A percentile compares a stretch with the other conserved stretches of the same genome.
These are phyloP conservation scores for Tiliacea aurago DNA, from an alignment of 2,888 invertebrate species.

Conservation along the genomic window DNA sequence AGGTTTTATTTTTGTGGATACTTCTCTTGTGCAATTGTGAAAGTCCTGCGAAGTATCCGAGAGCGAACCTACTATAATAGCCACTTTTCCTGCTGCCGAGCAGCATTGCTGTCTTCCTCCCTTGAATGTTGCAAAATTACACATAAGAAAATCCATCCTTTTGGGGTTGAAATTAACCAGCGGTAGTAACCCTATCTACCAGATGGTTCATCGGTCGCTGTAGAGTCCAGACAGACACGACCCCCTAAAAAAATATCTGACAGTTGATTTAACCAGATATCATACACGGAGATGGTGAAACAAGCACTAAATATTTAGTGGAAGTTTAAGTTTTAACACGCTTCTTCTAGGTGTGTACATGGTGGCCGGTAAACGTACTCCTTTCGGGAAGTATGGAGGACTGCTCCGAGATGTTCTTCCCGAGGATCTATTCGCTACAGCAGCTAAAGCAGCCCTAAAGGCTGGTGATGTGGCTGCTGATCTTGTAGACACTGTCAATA, in stretches of 20 bases:
- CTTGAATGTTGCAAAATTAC: background rate
- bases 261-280: too few species aligned
- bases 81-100: background rate
- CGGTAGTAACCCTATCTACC: too few species aligned
- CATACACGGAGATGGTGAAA: too few species aligned
- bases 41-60: too few species aligned
- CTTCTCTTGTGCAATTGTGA: too few species aligned
- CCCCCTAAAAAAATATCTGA: background rate
- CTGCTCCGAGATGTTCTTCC: conserved; percentile 34
- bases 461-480: conserved; percentile 28
- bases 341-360: conserved; percentile 48
- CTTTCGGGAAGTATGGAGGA: conserved; percentile 53
- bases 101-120: too few species aligned
- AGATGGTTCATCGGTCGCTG: background rate
- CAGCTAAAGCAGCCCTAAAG: conserved; percentile 41
- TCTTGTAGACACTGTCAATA: conserved; percentile 52
- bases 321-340: too few species aligned
- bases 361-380: conserved; percentile 53
- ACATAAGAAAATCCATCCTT: too few species aligned
- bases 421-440: conserved; percentile 49
- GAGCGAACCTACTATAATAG: background rate
- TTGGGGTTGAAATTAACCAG: too few species aligned
- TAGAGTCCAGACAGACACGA: background rate
- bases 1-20: too few species aligned
- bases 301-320: too few species aligned